phyloP scores from a whole-genome alignment of 2,113 vertebrate species.

The Engraulis encrasicolus region DNA sequence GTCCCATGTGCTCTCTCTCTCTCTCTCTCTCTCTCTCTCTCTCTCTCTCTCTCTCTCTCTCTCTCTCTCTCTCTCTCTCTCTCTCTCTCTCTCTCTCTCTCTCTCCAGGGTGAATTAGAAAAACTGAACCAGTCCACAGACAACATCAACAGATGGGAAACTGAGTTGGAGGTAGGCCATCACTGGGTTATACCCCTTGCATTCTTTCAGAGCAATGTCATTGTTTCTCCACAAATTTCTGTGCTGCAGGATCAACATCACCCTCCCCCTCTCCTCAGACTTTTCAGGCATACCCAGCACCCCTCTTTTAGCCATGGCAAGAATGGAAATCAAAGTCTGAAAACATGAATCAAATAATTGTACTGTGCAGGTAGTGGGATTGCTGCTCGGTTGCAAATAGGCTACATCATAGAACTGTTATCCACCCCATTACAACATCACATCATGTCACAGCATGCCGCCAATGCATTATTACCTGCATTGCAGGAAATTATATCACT shows the following conservation, averaged over 20 bases:
- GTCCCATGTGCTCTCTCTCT: constrained; percentile 37
- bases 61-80: constrained; percentile 22
- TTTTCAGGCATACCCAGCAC: neutral
- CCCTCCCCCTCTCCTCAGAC: neutral
- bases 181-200: neutral
- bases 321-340: neutral
- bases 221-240: constrained; percentile 22
- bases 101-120: constrained; percentile 89
- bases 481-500: too few species aligned
- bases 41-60: constrained; percentile 22
- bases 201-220: constrained; percentile 29
- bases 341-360: too few species aligned
- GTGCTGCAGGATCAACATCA: constrained; percentile 14
- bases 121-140: constrained; percentile 97
- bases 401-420: too few species aligned
- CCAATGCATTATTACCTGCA: too few species aligned
- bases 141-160: constrained; percentile 94
- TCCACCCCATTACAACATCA: too few species aligned
- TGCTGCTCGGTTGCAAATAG: too few species aligned
- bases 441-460: too few species aligned
- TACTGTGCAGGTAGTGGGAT: too few species aligned
- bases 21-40: constrained; percentile 26
- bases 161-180: constrained; percentile 90
- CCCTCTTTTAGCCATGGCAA: neutral
- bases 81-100: constrained; percentile 27